These are phyloP conservation scores for Mus minutoides DNA, from an alignment of 2,797 vertebrate genomes.

Conservation along the genomic window DNA sequence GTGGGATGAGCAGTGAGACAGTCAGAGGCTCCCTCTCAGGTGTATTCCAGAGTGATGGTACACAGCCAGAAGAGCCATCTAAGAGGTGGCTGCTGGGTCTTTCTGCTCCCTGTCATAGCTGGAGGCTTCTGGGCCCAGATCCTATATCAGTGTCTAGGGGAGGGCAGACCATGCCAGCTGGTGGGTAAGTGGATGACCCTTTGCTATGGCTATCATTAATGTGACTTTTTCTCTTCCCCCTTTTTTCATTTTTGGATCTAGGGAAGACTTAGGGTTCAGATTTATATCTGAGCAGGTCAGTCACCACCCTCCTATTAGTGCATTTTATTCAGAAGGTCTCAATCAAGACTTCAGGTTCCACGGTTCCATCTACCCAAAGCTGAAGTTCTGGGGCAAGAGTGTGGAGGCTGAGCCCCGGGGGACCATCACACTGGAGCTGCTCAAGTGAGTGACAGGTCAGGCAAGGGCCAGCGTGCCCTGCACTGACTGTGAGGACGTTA, in stretches of 20 bases:
- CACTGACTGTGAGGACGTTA: background rate
- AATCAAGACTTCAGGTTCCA: slow-evolving; percentile 95
- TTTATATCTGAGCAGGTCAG: slow-evolving; percentile 98
- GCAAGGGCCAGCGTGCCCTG: background rate
- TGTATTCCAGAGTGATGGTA: accelerated
- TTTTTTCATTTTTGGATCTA: slow-evolving; percentile 78
- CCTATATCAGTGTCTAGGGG: background rate
- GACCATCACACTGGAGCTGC: slow-evolving; percentile 96
- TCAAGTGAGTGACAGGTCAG: slow-evolving; percentile 89
- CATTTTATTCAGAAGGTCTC: slow-evolving; percentile 96
- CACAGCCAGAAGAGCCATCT: accelerated
- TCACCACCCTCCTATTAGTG: slow-evolving; percentile 97
- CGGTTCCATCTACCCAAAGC: slow-evolving; percentile 98
- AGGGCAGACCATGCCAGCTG: background rate
- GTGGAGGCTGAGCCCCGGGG: slow-evolving; percentile 98
- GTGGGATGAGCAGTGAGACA: background rate
- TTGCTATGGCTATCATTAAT: background rate
- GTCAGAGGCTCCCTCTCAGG: background rate
- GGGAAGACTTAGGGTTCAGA: slow-evolving; percentile 95
- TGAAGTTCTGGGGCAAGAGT: slow-evolving; percentile 99
- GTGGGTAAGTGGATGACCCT: background rate
- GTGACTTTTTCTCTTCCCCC: background rate
- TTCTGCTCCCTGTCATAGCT: background rate
- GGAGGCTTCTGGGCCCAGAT: background rate
- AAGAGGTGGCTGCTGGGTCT: accelerated